Evolutionary conservation across 2,797 vertebrate species (phyloP).

Genomic region (Buceros bicornis): DNA sequence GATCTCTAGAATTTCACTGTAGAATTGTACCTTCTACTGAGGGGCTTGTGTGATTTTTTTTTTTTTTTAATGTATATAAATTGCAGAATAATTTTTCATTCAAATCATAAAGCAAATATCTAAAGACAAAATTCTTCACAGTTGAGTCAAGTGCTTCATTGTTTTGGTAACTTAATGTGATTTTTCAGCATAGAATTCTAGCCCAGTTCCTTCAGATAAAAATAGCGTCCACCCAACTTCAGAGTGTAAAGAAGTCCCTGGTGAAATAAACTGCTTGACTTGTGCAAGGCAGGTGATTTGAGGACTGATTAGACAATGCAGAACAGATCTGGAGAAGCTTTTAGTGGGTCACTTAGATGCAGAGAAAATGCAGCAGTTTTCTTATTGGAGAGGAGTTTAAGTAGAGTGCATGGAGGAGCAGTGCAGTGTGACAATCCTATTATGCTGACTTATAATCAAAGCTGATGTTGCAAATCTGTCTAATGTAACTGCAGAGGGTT

Average conservation of each 20-base stretch:
- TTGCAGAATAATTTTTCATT: background rate
- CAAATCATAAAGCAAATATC: background rate
- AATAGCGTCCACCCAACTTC: no score
- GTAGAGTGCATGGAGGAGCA: background rate
- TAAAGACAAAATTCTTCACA: background rate
- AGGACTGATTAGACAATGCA: background rate
- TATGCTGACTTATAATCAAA: background rate
- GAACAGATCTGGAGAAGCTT: background rate
- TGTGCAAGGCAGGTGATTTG: background rate
- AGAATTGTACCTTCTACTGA: background rate
- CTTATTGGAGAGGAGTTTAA: background rate
- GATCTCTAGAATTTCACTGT: background rate
- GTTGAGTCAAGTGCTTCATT: background rate
- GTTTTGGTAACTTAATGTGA: background rate
- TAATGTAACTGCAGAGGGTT: background rate
- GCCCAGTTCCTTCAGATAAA: no score
- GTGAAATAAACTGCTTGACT: background rate
- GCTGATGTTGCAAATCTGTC: constrained; percentile 36
- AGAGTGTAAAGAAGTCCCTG: no score
- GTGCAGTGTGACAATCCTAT: constrained; percentile 36
- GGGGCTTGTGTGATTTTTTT: background rate
- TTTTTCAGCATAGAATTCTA: background rate
- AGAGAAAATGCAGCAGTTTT: background rate
- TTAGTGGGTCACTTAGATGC: background rate
- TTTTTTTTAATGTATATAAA: background rate